Conservation (phyloP, 2,888 invertebrate genomes). For the Oegoconia quadripuncta region DNA sequence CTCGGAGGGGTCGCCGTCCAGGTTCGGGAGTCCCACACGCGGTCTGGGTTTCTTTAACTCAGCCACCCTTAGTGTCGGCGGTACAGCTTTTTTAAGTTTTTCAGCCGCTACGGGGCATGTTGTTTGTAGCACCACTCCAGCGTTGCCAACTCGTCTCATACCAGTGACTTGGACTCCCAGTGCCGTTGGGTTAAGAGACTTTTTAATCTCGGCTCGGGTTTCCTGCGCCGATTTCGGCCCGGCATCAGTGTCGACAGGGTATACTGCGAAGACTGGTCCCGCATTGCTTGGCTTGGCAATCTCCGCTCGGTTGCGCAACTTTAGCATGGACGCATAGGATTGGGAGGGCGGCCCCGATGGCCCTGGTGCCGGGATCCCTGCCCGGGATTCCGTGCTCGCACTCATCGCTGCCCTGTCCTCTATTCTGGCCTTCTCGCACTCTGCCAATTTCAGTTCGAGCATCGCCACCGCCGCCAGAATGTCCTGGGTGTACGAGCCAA, state of each 20-base stretch:
- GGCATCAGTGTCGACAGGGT: neutral
- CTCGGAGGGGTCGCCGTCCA: neutral
- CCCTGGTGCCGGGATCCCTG: neutral
- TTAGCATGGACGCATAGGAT: neutral
- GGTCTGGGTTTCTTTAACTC: constrained; percentile 10
- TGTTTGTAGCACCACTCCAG: constrained; percentile 15
- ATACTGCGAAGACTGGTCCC: neutral
- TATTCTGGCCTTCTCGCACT: neutral
- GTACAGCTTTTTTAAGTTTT: neutral
- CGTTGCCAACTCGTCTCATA: constrained; percentile 13
- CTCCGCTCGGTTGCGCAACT: constrained; percentile 58
- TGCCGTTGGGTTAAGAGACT: neutral
- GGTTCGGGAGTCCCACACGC: neutral
- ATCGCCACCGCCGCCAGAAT: constrained; percentile 1
- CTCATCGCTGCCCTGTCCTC: neutral
- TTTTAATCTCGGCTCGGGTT: neutral
- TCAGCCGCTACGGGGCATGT: neutral
- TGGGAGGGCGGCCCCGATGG: neutral
- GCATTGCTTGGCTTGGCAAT: neutral
- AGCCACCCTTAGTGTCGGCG: neutral
- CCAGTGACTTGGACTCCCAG: constrained; percentile 1
- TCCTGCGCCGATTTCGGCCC: constrained; percentile 25
- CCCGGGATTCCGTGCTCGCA: neutral
- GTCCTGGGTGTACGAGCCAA: neutral
- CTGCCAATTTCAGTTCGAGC: neutral